Evolutionary conservation across 2,113 vertebrate species (phyloP).

Genomic region (Beaufortia kweichowensis): DNA sequence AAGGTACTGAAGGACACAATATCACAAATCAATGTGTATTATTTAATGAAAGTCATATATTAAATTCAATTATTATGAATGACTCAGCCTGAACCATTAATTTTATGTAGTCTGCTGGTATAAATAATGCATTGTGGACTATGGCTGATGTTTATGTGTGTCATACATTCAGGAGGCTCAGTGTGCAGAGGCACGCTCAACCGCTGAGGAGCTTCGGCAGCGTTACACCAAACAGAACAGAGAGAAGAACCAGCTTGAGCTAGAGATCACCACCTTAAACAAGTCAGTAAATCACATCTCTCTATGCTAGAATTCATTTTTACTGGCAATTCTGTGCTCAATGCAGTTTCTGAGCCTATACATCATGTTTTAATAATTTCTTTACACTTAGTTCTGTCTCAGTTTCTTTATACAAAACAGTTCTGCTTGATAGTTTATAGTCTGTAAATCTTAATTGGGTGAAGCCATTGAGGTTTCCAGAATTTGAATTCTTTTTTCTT

Average conservation of each 20-base stretch:
- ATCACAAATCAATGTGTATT: too few species aligned
- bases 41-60: too few species aligned
- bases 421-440: too few species aligned
- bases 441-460: too few species aligned
- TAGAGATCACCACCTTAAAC: slow-evolving; percentile 77
- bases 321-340: too few species aligned
- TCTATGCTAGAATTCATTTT: not conserved
- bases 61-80: not conserved
- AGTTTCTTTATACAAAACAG: too few species aligned
- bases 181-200: slow-evolving; percentile 76
- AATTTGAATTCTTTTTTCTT: not conserved
- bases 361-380: too few species aligned
- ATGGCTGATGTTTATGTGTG: not conserved
- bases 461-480: too few species aligned
- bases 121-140: not conserved
- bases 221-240: slow-evolving; percentile 77
- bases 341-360: too few species aligned
- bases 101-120: not conserved
- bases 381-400: too few species aligned
- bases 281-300: slow-evolving; percentile 68
- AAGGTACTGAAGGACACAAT: slow-evolving; percentile 75
- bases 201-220: slow-evolving; percentile 78
- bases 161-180: slow-evolving; percentile 74
- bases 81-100: not conserved
- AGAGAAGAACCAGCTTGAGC: slow-evolving; percentile 78